Percentiles rank a stretch among this genome's conserved stretches.
These are phyloP conservation scores for Hystrix brachyura DNA, from an alignment of 2,113 vertebrate genomes.

Conservation along the genomic window DNA sequence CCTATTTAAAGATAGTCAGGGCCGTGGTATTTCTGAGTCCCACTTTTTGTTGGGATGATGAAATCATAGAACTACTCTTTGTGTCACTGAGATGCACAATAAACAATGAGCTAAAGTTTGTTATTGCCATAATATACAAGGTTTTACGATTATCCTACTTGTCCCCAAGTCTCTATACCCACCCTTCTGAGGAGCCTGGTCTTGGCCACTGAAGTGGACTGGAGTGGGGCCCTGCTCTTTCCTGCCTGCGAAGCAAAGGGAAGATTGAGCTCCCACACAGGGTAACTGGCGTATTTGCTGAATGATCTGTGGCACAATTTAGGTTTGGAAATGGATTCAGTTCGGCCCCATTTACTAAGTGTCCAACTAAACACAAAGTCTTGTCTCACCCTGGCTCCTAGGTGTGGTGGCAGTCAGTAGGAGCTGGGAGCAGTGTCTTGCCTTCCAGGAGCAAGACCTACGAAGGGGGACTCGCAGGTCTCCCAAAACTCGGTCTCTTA, in stretches of 20 bases:
- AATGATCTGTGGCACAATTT: background rate
- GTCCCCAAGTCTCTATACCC: background rate
- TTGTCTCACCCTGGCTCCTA: background rate
- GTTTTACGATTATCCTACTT: background rate
- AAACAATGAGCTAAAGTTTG: background rate
- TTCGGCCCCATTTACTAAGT: constrained; percentile 58
- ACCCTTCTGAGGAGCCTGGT: background rate
- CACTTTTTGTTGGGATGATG: background rate
- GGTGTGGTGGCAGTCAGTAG: background rate
- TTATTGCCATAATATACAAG: background rate
- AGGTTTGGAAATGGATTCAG: constrained; percentile 69
- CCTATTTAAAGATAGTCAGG: background rate
- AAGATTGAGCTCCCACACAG: background rate
- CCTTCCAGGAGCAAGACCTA: background rate
- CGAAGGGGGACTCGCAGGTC: background rate
- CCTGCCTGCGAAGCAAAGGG: background rate
- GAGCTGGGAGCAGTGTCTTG: background rate
- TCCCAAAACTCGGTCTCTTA: background rate
- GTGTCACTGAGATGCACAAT: background rate
- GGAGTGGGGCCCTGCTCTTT: background rate
- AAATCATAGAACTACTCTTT: background rate
- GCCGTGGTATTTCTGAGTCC: background rate
- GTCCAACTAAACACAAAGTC: constrained; percentile 2
- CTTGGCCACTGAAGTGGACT: background rate
- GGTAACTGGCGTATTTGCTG: background rate